Conservation (phyloP, 2,888 invertebrate species). For the Ariolimax columbianus region DNA sequence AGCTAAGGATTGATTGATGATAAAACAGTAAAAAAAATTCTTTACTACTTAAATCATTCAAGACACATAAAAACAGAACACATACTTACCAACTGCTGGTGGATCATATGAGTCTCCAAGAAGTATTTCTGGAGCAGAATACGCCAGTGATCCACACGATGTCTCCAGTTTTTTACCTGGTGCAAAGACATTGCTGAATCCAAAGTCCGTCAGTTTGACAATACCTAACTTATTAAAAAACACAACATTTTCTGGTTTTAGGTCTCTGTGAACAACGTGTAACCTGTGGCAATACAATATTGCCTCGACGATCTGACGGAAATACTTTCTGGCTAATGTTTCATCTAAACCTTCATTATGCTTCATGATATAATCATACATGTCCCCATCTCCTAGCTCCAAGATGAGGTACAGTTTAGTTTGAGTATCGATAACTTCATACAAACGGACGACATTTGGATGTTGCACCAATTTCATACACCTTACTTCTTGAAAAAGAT, state of each 20-base stretch:
- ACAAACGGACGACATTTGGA: conserved; percentile 97
- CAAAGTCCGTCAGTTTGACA: conserved; percentile 99
- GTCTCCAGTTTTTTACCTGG: conserved; percentile 98
- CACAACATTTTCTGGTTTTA: conserved; percentile 99
- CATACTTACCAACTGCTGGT: conserved; percentile 91
- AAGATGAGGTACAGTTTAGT: conserved; percentile 93
- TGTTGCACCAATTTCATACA: conserved; percentile 99
- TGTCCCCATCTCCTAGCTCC: conserved; percentile 98
- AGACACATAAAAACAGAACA: conserved; percentile 3
- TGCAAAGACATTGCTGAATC: conserved; percentile 89
- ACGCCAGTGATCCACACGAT: conserved; percentile 98
- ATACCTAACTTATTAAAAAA: conserved; percentile 97
- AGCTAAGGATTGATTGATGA: no score
- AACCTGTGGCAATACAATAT: conserved; percentile 97
- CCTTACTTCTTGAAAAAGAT: conserved; percentile 88
- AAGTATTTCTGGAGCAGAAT: conserved; percentile 99
- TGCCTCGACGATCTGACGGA: conserved; percentile 96
- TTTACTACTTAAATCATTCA: background rate
- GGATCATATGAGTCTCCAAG: conserved; percentile 99
- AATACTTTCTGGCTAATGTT: conserved; percentile 86
- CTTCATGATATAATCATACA: conserved; percentile 98
- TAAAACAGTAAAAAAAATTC: no score
- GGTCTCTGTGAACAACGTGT: conserved; percentile 92
- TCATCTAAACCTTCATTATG: conserved; percentile 88
- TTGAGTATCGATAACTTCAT: conserved; percentile 99